Evolutionary conservation across 1,140 invertebrate species (phyloP).

Genomic region (Drosophila watanabei): DNA sequence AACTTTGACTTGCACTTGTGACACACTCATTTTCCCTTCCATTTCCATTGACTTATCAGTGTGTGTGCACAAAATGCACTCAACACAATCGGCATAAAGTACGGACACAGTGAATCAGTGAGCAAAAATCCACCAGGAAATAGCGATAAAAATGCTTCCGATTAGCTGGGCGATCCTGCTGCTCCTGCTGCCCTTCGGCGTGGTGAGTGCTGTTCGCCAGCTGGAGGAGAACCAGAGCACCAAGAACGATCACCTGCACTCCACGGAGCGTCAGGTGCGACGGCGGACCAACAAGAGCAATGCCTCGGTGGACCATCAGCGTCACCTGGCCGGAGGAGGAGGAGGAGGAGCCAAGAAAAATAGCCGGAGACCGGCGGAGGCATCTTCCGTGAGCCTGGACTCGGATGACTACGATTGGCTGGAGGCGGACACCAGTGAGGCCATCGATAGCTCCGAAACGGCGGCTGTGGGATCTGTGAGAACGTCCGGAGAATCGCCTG

Average conservation of each 20-base stretch:
- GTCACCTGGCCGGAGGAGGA: slow-evolving; percentile 6
- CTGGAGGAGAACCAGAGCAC: slow-evolving; percentile 51
- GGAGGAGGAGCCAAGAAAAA: slow-evolving; percentile 10
- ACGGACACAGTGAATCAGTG: slow-evolving; percentile 27
- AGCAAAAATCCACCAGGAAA: slow-evolving; percentile 18
- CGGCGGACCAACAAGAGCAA: slow-evolving; percentile 45
- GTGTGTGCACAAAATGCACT: too few species aligned
- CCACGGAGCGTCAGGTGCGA: slow-evolving; percentile 34
- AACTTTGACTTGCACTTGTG: slow-evolving; percentile 40
- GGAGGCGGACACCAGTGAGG: slow-evolving; percentile 57
- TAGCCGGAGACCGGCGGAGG: slow-evolving; percentile 11
- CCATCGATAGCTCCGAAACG: slow-evolving; percentile 23
- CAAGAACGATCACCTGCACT: slow-evolving; percentile 36
- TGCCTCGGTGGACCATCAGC: slow-evolving; percentile 38
- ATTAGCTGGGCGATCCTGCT: slow-evolving; percentile 41
- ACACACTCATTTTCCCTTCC: slow-evolving; percentile 30
- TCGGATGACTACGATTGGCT: slow-evolving; percentile 63
- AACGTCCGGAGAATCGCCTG: slow-evolving; percentile 43
- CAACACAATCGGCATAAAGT: too few species aligned
- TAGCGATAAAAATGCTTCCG: slow-evolving; percentile 50
- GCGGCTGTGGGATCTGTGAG: slow-evolving; percentile 19
- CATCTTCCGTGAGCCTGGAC: slow-evolving; percentile 13
- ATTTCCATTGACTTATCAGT: slow-evolving; percentile 8
- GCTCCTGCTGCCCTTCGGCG: slow-evolving; percentile 31
- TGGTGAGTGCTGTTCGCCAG: slow-evolving; percentile 41